These are phyloP conservation scores for Caenorhabditis sp. DNA, from an alignment of 2,888 invertebrate genomes.

Conservation along the genomic window DNA sequence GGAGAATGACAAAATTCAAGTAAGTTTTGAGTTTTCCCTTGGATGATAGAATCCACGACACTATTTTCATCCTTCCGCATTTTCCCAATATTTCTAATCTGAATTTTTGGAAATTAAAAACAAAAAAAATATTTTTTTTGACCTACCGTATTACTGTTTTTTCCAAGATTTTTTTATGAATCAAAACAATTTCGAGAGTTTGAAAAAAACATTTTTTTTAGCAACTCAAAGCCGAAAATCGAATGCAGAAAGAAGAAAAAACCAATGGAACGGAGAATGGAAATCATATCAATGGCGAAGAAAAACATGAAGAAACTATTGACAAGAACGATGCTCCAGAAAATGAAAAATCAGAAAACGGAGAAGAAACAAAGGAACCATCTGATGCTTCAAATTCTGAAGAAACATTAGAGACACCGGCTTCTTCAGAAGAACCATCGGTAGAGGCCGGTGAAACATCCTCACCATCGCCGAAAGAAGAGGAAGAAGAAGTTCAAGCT, in stretches of 20 bases:
- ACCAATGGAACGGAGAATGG: constrained; percentile 5
- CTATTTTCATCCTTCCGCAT: neutral
- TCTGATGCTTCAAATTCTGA: neutral
- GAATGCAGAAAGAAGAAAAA: constrained; percentile 1
- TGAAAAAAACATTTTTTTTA: too few species aligned
- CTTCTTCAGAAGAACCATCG: neutral
- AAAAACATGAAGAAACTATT: constrained; percentile 23
- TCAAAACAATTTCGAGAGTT: too few species aligned
- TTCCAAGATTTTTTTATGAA: too few species aligned
- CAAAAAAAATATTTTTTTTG: too few species aligned
- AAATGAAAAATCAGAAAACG: neutral
- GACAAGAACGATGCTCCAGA: constrained; percentile 9
- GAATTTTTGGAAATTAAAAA: too few species aligned
- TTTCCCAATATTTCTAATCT: neutral
- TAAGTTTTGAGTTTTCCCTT: neutral
- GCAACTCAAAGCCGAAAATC: constrained; percentile 24
- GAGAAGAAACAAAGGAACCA: neutral
- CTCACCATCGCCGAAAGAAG: too few species aligned
- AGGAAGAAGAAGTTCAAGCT: neutral
- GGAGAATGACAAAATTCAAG: constrained; percentile 27
- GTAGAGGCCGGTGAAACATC: neutral
- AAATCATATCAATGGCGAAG: constrained; percentile 16
- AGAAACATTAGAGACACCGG: neutral
- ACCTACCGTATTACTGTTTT: too few species aligned
- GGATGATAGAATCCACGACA: neutral